Conservation (phyloP, 2,797 vertebrate species). For the Platyrinchus mystaceus region DNA sequence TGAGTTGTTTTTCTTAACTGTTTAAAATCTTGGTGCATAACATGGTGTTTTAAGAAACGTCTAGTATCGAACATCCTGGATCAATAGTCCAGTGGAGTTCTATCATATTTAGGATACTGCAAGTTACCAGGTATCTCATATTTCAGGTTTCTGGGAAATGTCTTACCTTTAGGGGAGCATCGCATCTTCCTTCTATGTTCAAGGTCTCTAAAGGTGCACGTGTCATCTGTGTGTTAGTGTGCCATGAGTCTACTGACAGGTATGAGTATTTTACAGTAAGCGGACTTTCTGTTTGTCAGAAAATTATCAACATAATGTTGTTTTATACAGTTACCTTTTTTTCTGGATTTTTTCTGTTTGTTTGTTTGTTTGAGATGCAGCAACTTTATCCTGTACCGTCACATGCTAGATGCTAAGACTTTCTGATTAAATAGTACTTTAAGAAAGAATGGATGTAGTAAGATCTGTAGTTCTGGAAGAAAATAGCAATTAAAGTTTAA, state of each 20-base stretch:
- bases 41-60: not conserved
- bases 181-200: not conserved
- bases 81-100: not conserved
- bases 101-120: not conserved
- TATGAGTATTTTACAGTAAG: not conserved
- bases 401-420: not conserved
- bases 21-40: not conserved
- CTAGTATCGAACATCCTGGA: not conserved
- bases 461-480: not conserved
- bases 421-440: not conserved
- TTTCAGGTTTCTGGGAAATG: not conserved
- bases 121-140: not conserved
- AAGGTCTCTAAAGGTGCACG: not conserved
- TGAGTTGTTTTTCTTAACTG: not conserved
- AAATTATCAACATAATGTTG: not conserved
- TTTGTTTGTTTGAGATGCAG: not conserved
- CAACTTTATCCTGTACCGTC: not conserved
- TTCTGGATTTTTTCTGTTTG: not conserved
- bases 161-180: not conserved
- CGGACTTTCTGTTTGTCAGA: not conserved
- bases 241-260: not conserved
- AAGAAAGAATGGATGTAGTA: not conserved
- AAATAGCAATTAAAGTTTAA: not conserved
- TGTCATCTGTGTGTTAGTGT: not conserved
- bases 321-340: not conserved